phyloP scores from a whole-genome alignment of 2,113 vertebrate species.

The Talpa occidentalis region DNA sequence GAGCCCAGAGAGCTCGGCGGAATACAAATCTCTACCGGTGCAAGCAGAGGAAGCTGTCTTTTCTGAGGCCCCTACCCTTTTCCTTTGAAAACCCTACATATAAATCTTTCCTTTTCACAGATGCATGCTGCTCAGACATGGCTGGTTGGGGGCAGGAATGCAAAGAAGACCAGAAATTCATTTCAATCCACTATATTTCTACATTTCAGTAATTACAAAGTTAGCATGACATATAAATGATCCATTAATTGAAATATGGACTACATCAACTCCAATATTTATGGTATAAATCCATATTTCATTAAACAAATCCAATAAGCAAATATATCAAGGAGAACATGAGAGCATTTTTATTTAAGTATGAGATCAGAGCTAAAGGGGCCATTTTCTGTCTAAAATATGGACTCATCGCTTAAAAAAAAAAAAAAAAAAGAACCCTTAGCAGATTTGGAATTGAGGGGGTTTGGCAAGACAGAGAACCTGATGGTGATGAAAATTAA shows the following conservation, averaged over 20 bases:
- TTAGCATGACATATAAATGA: slow-evolving; percentile 87
- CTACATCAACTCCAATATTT: slow-evolving; percentile 85
- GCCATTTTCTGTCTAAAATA: slow-evolving; percentile 59
- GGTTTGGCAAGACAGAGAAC: not conserved
- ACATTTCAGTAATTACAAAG: slow-evolving; percentile 88
- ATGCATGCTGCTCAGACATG: slow-evolving; percentile 60
- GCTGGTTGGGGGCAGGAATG: slow-evolving; percentile 59
- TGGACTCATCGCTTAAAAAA: not conserved
- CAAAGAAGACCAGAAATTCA: slow-evolving; percentile 74
- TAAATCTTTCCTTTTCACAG: slow-evolving; percentile 3
- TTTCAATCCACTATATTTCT: slow-evolving; percentile 82
- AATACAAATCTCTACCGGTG: not conserved
- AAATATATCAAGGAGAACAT: slow-evolving; percentile 86
- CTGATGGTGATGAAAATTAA: not conserved
- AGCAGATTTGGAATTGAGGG: not conserved
- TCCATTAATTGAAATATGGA: slow-evolving; percentile 89
- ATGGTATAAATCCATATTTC: slow-evolving; percentile 90
- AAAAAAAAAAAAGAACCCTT: not conserved
- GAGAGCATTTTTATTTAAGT: slow-evolving; percentile 83
- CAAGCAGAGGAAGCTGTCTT: not conserved
- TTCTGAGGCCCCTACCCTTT: not conserved
- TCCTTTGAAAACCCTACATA: not conserved
- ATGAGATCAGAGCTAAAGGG: slow-evolving; percentile 59
- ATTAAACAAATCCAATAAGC: slow-evolving; percentile 89
- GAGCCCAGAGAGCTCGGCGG: not conserved